Percentiles rank a stretch among this genome's conserved stretches.
Conservation (phyloP, 1,140 invertebrate species). For the Phenacoccus solenopsis region DNA sequence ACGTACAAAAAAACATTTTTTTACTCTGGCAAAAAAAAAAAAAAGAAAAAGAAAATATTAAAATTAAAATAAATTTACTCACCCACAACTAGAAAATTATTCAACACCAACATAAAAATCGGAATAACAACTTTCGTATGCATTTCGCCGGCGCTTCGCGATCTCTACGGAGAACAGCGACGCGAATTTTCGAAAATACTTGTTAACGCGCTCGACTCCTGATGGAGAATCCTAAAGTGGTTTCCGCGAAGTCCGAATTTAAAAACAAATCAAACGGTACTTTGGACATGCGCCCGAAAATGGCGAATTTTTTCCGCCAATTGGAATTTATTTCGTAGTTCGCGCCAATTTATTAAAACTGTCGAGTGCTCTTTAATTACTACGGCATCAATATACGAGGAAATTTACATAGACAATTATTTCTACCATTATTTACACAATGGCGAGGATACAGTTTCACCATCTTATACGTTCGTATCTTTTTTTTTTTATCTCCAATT, state of each 20-base stretch:
- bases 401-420: background rate
- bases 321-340: background rate
- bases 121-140: background rate
- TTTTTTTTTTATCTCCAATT: background rate
- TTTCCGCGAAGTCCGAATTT: background rate
- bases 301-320: background rate
- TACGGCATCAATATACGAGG: background rate
- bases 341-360: constrained; percentile 1
- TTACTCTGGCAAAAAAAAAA: background rate
- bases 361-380: background rate
- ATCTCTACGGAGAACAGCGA: background rate
- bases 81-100: background rate
- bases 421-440: background rate
- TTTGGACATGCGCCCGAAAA: background rate
- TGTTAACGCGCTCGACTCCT: background rate
- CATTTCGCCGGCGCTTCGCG: background rate
- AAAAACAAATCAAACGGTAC: background rate
- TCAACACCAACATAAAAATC: background rate
- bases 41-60: background rate
- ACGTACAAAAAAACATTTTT: no score
- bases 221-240: background rate
- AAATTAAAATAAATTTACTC: background rate
- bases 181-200: constrained; percentile 1
- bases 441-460: background rate
- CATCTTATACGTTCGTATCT: background rate